phyloP scores from a whole-genome alignment of 2,797 vertebrate species.

The Spatula clypeata region DNA sequence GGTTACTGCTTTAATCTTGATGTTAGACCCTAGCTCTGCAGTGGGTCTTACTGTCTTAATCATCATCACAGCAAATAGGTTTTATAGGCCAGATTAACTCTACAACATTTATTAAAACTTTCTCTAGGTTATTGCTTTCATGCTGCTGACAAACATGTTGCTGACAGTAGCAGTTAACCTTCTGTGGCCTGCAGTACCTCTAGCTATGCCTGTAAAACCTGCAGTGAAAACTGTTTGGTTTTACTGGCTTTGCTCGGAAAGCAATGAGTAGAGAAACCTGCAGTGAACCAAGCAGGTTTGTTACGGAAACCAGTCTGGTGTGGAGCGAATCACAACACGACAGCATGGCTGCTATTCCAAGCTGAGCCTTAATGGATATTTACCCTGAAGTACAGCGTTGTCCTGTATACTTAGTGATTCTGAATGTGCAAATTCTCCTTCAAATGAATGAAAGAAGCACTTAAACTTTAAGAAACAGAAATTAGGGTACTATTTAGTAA shows the following conservation, averaged over 20 bases:
- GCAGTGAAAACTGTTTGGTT: not conserved
- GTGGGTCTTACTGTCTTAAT: not conserved
- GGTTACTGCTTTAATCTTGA: not conserved
- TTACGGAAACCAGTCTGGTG: fast-evolving
- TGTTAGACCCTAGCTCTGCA: not conserved
- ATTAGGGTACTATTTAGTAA: not conserved
- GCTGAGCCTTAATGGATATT: not conserved
- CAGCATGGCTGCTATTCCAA: not conserved
- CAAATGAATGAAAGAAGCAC: not conserved
- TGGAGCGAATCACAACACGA: not conserved
- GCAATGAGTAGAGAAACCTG: not conserved
- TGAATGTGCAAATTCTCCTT: not conserved
- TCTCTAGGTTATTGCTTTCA: not conserved
- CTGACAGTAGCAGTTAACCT: not conserved
- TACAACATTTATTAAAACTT: not conserved
- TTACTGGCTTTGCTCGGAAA: not conserved
- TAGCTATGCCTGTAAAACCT: not conserved
- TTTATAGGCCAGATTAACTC: not conserved
- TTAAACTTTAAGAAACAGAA: not conserved
- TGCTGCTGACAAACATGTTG: not conserved
- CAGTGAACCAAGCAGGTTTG: not conserved
- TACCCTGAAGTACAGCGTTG: not conserved
- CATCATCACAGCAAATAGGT: not conserved
- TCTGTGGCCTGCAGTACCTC: not conserved
- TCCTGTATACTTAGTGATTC: not conserved